Evolutionary conservation across 2,888 invertebrate species (phyloP).

Genomic region (Caenorhabditis sp.): DNA sequence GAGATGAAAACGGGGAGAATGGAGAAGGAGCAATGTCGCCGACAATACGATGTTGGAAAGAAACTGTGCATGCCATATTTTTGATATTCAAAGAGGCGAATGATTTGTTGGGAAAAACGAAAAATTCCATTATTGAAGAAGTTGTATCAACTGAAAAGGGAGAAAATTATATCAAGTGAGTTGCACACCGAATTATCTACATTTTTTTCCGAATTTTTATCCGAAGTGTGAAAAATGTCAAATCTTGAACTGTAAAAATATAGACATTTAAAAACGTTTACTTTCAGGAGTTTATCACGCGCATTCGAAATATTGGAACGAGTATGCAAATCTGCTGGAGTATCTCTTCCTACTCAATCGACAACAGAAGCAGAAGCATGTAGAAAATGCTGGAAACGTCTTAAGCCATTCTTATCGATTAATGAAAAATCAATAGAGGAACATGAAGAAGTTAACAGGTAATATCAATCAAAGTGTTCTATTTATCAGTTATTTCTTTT

Average conservation of each 20-base stretch:
- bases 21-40: slow-evolving; percentile 8
- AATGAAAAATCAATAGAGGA: neutral
- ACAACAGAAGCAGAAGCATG: slow-evolving; percentile 37
- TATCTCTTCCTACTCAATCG: slow-evolving; percentile 23
- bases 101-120: slow-evolving; percentile 23
- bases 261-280: no score
- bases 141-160: slow-evolving; percentile 53
- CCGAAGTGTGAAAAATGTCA: no score
- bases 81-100: slow-evolving; percentile 42
- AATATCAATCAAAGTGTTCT: no score
- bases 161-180: slow-evolving; percentile 26
- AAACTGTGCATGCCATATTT: slow-evolving; percentile 37
- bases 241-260: no score
- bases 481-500: no score
- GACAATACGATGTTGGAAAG: slow-evolving; percentile 25
- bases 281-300: slow-evolving; percentile 25
- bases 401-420: slow-evolving; percentile 10
- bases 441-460: neutral
- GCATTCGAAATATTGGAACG: slow-evolving; percentile 34
- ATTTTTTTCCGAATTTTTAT: no score
- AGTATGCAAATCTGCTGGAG: slow-evolving; percentile 36
- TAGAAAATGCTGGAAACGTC: slow-evolving; percentile 22
- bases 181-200: no score
- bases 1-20: slow-evolving; percentile 8
- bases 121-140: slow-evolving; percentile 37